Conservation (phyloP, 2,113 vertebrate species). For the human region DNA sequence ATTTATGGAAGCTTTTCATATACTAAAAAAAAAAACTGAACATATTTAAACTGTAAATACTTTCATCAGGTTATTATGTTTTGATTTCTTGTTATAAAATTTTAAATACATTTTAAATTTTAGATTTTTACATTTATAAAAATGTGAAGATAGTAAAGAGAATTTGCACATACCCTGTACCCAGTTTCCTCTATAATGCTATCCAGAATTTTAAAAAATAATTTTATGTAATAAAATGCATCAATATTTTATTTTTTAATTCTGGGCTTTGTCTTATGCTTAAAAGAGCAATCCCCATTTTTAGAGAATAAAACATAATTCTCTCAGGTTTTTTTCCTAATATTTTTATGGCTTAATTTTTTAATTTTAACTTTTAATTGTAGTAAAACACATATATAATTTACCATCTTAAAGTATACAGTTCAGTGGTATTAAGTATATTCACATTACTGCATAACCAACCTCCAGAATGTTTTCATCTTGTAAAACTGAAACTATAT, state of each 20-base stretch:
- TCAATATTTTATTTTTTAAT: neutral
- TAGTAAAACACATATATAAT: neutral
- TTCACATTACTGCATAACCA: neutral
- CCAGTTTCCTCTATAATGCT: neutral
- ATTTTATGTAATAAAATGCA: neutral
- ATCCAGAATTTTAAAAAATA: neutral
- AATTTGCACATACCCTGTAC: neutral
- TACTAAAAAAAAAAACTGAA: neutral
- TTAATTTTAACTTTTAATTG: neutral
- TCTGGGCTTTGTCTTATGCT: neutral
- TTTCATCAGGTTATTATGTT: neutral
- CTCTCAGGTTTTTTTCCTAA: neutral
- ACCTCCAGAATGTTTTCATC: neutral
- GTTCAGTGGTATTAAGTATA: neutral
- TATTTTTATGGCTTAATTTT: neutral
- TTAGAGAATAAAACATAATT: neutral
- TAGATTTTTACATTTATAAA: neutral
- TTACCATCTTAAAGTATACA: neutral
- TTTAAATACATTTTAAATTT: neutral
- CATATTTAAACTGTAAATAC: neutral
- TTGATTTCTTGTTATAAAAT: neutral
- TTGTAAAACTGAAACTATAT: neutral
- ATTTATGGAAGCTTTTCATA: neutral
- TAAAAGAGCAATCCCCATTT: neutral
- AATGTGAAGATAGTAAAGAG: neutral